Evolutionary conservation across 2,888 invertebrate genomes (phyloP), one percentile per base, ranked within the genome.

Genomic region (Eugnorisma glareosa): DNA sequence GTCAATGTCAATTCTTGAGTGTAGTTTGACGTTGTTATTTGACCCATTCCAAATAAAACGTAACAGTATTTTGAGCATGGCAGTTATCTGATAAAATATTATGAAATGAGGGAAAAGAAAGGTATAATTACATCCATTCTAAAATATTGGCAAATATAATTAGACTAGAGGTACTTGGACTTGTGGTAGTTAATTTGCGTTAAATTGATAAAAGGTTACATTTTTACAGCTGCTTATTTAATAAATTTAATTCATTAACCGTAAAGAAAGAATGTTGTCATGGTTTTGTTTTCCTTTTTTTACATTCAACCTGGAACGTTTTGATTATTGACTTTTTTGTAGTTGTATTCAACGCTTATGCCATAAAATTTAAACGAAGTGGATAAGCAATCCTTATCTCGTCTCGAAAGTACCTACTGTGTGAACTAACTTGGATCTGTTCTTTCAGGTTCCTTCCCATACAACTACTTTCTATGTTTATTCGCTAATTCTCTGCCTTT

Each of bases 1-100:
- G 80, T 77, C 70, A 82, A 63, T 72, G 67, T 71, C 79, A 77
- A 45, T 24, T 81, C 67, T 37, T 13, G 74, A 54, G 57, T 77
- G 24, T 21, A n/a, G 54, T 24, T 66, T 54, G 64, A 64, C 63
- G 24, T 82, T 82, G 40, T 28, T 24, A 21, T 8, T 63, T 35
- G 21, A 28, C 1, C 31, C 63, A 15, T 79, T 76, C 63, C 54
- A 43, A 61, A 11, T 7, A 0, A 0, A 59, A 6, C 40, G 0
- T 8, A 18, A 6, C 10, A n/a, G 10, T n/a, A 61, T 45, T 31
- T 35, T 43, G 15, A 75, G 35, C 75, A 57, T 75, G 35, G 8
- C 2, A 8, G 2, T 35, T 28, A 24, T 28, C 5, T 51, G 1
- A 40, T 4, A n/a, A n/a, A 15, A 35, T n/a, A n/a, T 13, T 64